These are phyloP conservation scores for Andrena trimmerana DNA, from an alignment of 2,888 invertebrate genomes.

Conservation along the genomic window DNA sequence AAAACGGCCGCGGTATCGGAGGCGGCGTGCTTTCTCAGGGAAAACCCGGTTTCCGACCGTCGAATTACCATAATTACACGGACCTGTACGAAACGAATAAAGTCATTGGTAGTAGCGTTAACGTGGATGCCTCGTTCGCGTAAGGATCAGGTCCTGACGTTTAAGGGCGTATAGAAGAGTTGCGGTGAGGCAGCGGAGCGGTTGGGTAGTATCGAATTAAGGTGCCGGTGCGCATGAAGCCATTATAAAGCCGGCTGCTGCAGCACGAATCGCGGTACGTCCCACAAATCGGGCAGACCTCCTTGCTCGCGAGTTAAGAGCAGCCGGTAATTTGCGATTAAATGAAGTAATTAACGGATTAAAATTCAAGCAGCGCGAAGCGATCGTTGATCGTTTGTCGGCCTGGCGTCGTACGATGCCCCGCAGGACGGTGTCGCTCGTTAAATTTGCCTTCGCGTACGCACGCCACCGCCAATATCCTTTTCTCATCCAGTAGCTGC, in stretches of 20 bases:
- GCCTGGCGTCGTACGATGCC: conserved; percentile 61
- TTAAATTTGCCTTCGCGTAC: conserved; percentile 67
- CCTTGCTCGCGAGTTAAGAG: conserved; percentile 67
- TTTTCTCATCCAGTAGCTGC: not conserved
- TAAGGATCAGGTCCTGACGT: conserved; percentile 58
- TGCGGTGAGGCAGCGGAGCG: not conserved
- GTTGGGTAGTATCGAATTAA: conserved; percentile 59
- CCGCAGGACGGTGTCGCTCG: conserved; percentile 72
- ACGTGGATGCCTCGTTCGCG: conserved; percentile 33
- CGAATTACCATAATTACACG: conserved; percentile 53
- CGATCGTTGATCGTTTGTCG: conserved; percentile 74
- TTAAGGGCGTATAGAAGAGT: conserved; percentile 45
- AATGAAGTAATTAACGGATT: conserved; percentile 80
- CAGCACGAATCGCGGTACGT: conserved; percentile 45
- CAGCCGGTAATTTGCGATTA: conserved; percentile 75
- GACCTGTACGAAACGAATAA: conserved; percentile 46
- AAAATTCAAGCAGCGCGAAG: conserved; percentile 77
- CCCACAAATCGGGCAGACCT: conserved; percentile 63
- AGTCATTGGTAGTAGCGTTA: conserved; percentile 52
- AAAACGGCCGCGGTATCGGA: conserved; percentile 32
- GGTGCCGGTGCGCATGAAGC: conserved; percentile 65
- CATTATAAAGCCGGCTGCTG: conserved; percentile 62
- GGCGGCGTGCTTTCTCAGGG: conserved; percentile 33
- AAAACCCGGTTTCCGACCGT: conserved; percentile 34
- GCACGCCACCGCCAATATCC: conserved; percentile 19